Conservation (phyloP, 2,113 vertebrate genomes). For the Monopterus albus region DNA sequence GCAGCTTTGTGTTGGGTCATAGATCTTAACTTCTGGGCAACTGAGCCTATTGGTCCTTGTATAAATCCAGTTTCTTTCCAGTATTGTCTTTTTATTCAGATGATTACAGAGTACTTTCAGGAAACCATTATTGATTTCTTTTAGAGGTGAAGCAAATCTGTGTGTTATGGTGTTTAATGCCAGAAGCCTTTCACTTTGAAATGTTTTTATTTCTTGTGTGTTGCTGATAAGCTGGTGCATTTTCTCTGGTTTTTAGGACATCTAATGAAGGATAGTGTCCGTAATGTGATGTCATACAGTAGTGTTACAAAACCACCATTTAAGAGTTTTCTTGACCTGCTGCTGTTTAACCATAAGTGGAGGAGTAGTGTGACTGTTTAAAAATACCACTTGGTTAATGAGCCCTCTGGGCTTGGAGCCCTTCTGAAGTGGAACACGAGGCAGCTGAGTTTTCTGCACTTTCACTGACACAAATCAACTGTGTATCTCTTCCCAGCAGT, state of each 20-base stretch:
- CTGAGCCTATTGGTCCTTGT: background rate
- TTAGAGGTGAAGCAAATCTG: too few species aligned
- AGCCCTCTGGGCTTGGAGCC: constrained; percentile 12
- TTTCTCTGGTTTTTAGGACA: background rate
- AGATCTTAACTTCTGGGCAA: background rate
- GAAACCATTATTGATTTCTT: too few species aligned
- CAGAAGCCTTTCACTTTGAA: too few species aligned
- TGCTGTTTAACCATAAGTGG: constrained; percentile 77
- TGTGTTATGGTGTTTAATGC: too few species aligned
- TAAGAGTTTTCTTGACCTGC: constrained; percentile 49
- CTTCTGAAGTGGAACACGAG: background rate
- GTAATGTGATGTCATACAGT: background rate
- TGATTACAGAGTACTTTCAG: too few species aligned
- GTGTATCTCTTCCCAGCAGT: background rate
- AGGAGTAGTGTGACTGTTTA: constrained; percentile 65
- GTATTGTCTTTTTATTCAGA: too few species aligned
- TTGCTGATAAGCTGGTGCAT: background rate
- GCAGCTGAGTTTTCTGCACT: constrained; percentile 16
- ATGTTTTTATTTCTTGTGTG: background rate
- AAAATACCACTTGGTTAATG: constrained; percentile 77
- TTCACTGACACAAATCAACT: background rate
- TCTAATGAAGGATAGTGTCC: background rate
- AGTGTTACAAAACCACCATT: too few species aligned
- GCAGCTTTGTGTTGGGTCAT: background rate
- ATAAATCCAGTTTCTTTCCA: background rate